phyloP scores from a whole-genome alignment of 2,113 vertebrate species.

The Triplophysa tibetana region DNA sequence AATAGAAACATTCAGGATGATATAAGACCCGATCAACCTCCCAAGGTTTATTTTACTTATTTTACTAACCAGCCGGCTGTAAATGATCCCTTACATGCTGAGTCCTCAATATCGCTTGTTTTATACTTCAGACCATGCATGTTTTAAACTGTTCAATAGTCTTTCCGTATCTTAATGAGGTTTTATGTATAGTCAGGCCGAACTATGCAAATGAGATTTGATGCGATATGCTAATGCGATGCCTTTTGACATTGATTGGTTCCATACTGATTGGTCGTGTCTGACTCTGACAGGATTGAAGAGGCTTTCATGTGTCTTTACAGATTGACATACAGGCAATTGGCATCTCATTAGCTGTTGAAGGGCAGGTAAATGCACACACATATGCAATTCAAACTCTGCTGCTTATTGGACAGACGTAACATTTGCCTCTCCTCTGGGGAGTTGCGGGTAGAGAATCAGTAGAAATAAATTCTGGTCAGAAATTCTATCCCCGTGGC shows the following conservation, averaged over 20 bases:
- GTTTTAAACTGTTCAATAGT: neutral
- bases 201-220: slow-evolving; percentile 34
- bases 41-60: neutral
- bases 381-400: slow-evolving; percentile 12
- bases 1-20: neutral
- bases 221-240: slow-evolving; percentile 21
- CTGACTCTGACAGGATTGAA: slow-evolving; percentile 32
- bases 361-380: slow-evolving; percentile 34
- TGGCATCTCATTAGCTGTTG: slow-evolving; percentile 32
- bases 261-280: slow-evolving; percentile 23
- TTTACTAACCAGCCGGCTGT: neutral
- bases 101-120: neutral
- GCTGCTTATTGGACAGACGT: slow-evolving; percentile 8
- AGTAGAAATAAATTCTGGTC: slow-evolving; percentile 26
- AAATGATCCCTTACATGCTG: neutral
- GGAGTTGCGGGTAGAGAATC: slow-evolving; percentile 12
- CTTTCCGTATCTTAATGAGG: neutral
- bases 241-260: slow-evolving; percentile 24
- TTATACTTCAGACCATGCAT: neutral
- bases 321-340: slow-evolving; percentile 19
- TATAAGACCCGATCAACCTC: neutral
- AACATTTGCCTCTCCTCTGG: slow-evolving; percentile 22
- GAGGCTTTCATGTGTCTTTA: slow-evolving; percentile 25
- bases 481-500: slow-evolving; percentile 1
- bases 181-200: slow-evolving; percentile 21